Base-by-base conservation (phyloP, 1,140 invertebrate species). In the Drosophila neocordata region DNA sequence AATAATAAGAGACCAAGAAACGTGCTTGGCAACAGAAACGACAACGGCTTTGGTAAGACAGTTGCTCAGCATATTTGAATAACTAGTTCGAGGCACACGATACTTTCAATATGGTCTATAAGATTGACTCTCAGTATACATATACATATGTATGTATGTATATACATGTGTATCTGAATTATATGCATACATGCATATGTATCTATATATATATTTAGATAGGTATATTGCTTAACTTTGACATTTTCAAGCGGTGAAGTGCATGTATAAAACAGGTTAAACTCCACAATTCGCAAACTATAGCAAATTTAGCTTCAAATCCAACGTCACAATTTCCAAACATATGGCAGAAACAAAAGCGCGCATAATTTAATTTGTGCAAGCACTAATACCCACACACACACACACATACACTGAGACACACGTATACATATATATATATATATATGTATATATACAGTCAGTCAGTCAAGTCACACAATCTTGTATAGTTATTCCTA, bases 31-130 rank as follows among this genome's bases (percentile, higher is more conserved):
- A 85, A 85, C 82, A 87, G 77, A 27, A 20, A 41, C 58, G 55
- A 35, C 34, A 35, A 20, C 59, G 38, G 34, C 48, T 20, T 24
- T 58, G 20, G 15, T 31, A 22, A 61, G 64, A 65, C 69, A 38
- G 73, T 60, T 31, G 59, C 71, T 70, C 72, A 70, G 69, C 81
- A 76, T 75, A 85, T 85, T 85, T 85, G 71, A 85, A 85, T 85
- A 85, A 85, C 82, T 85, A 82, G 82, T 85, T 85, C 79, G 79
- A 64, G 70, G 73, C 58, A 68, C 74, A 65, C 78, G 65, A 85
- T 88, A 85, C 82, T 88, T 85, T 88, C 79, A 85, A 87, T 87
- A 85, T 87, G 81, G 73, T 81, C 78, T 84, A 73, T 76, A 64
- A 79, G 72, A 75, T 61, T 63, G 64, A 64, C 22, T 55, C 52